Percentiles rank a stretch among this genome's conserved stretches.
Evolutionary conservation across 2,113 vertebrate species (phyloP).

Genomic region (Clarias macrocephalus): DNA sequence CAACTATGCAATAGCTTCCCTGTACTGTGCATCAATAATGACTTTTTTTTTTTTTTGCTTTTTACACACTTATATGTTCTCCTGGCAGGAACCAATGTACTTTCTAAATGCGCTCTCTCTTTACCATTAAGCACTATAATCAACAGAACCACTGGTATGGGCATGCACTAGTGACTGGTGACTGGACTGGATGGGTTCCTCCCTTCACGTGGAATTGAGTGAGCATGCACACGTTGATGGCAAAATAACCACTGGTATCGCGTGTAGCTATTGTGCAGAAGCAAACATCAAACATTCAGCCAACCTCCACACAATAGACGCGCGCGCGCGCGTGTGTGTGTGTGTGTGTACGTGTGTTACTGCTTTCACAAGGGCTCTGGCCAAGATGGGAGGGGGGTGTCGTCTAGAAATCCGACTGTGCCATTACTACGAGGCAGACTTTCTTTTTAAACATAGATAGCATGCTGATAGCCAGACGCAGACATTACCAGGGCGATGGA

Average conservation of each 20-base stretch:
- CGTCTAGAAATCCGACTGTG: not conserved
- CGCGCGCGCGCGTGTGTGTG: slow-evolving; percentile 24
- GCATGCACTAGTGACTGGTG: not conserved
- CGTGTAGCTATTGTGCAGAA: slow-evolving; percentile 35
- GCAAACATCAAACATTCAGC: slow-evolving; percentile 29
- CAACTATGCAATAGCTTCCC: not conserved
- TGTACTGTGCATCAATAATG: not conserved
- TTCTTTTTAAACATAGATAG: not conserved
- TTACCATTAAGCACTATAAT: not conserved
- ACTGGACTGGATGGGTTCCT: not conserved
- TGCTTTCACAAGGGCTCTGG: slow-evolving; percentile 23
- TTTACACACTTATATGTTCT: not conserved
- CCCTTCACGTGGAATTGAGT: not conserved
- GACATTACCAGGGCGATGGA: slow-evolving; percentile 84
- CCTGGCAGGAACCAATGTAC: too few relatives aligned
- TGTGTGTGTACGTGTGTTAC: not conserved
- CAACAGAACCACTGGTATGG: not conserved
- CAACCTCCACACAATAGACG: slow-evolving; percentile 53
- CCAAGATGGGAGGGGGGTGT: not conserved
- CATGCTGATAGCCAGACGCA: not conserved
- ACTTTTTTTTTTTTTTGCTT: not conserved
- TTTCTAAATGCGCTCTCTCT: not conserved
- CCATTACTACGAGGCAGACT: not conserved
- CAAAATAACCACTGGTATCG: not conserved
- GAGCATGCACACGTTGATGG: not conserved